A percentile compares a stretch with the other conserved stretches of the same genome.
phyloP scores from a whole-genome alignment of 2,888 invertebrate genomes.

The Formica aserva region DNA sequence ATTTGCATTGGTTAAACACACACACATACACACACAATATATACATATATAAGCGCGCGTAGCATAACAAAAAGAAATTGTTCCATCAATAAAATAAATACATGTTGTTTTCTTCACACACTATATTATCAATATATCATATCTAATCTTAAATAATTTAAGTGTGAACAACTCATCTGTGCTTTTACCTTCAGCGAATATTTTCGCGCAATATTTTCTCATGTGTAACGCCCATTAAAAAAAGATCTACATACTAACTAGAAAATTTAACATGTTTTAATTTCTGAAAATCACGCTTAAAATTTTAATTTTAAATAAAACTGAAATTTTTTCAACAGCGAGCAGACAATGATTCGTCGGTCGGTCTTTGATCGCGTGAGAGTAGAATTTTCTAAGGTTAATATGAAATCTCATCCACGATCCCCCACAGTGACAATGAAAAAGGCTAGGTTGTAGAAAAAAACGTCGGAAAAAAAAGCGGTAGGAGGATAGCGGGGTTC shows the following conservation, averaged over 20 bases:
- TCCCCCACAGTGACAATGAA: slow-evolving; percentile 29
- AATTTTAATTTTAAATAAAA: slow-evolving; percentile 3
- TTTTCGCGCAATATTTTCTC: neutral
- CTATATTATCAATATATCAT: neutral
- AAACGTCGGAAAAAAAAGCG: slow-evolving; percentile 19
- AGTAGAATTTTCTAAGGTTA: slow-evolving; percentile 18
- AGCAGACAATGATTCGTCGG: neutral
- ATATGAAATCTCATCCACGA: slow-evolving; percentile 22
- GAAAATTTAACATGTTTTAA: slow-evolving; percentile 1
- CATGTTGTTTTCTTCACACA: neutral
- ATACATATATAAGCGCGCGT: neutral
- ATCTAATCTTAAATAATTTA: slow-evolving; percentile 20
- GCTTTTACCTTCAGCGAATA: slow-evolving; percentile 1
- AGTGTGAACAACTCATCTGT: neutral
- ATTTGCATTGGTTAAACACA: slow-evolving; percentile 31
- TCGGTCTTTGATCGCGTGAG: slow-evolving; percentile 1
- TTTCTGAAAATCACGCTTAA: neutral
- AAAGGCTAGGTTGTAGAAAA: slow-evolving; percentile 19
- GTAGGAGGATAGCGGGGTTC: slow-evolving; percentile 9
- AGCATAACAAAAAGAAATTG: slow-evolving; percentile 5
- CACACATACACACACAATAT: neutral
- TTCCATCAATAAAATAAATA: slow-evolving; percentile 20
- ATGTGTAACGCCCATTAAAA: neutral
- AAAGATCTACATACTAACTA: neutral
- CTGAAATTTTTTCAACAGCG: slow-evolving; percentile 7